Base-by-base conservation (phyloP, 2,888 invertebrate genomes). In the Chrysolina haemoptera region DNA sequence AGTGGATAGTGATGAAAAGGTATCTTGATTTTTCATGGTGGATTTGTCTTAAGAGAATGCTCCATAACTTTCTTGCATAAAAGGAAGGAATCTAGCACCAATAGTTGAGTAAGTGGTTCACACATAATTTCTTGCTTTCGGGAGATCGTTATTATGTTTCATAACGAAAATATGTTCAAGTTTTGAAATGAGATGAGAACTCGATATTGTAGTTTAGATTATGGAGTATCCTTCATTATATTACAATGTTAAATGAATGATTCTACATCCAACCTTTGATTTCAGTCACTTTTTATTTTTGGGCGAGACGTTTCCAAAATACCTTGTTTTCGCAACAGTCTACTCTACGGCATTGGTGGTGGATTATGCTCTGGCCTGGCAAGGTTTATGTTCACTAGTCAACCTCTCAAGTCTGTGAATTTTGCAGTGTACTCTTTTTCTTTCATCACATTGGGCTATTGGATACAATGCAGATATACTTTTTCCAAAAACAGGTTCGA, bases 281-380 rank as follows among this genome's bases (percentile, higher is more conserved):
- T 88, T 69, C 87, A 93, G 92, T 88, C 90, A 43, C 79, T 93
- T 8, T 85, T 90, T 12, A 80, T 95, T 66, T 94, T 94, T 86
- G 95, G 95, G 11, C 89, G 92, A 80, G 93, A 95, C 87, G 85
- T 95, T 22, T 89, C 93, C 0, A 90, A 93, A 88, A 93, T 96
- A 74, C 95, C 95, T 0, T 96, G 96, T 87, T 95, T 95, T 86
- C 90, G 94, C 76, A 92, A 92, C 82, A 94, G 94, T 85, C 93
- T 94, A 83, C 85, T 96, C 0, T 93, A 93, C 86, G 95, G 95
- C 11, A 91, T 95, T 68, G 87, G 90, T 67, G 90, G 93, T 62
- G 95, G 95, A 65, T 82, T 95, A 27, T 92, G 90, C 4, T 85
- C 89, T 75, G 95, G 95, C 12, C 83, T 95, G 71, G 88, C 90